These are phyloP conservation scores for Orchesella flavescens DNA, from an alignment of 2,888 invertebrate genomes.

Conservation along the genomic window DNA sequence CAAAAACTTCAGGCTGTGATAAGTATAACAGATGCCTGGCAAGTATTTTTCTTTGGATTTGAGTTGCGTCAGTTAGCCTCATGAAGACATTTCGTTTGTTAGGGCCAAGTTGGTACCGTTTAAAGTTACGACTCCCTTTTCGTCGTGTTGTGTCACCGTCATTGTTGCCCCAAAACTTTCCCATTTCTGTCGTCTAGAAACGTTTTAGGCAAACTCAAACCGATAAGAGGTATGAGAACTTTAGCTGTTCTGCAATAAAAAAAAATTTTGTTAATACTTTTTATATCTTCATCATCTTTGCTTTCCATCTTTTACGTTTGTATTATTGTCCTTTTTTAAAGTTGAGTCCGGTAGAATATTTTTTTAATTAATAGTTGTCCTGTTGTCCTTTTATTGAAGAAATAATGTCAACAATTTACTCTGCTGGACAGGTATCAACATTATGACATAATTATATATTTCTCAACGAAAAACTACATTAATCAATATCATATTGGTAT, in stretches of 20 bases:
- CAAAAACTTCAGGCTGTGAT: not conserved
- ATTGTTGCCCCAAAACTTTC: slow-evolving; percentile 40
- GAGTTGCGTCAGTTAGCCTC: slow-evolving; percentile 43
- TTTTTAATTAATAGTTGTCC: no score
- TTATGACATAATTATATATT: not conserved
- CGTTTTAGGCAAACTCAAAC: no score
- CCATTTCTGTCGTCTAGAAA: slow-evolving; percentile 24
- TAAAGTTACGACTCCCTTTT: no score
- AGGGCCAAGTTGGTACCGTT: not conserved
- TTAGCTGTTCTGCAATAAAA: slow-evolving; percentile 1
- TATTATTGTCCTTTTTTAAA: no score
- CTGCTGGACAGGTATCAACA: slow-evolving; percentile 55
- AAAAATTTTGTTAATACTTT: not conserved
- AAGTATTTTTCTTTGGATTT: slow-evolving; percentile 40
- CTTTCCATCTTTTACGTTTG: no score
- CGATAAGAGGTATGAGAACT: no score
- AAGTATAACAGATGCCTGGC: slow-evolving; percentile 38
- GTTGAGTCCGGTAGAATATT: no score
- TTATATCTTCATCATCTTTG: no score
- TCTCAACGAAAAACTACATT: no score
- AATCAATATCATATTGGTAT: no score
- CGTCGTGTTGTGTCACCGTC: no score
- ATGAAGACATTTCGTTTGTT: slow-evolving; percentile 3
- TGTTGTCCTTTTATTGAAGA: no score
- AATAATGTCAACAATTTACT: slow-evolving; percentile 60